These are phyloP conservation scores for Eudyptes chrysolophus DNA, from an alignment of 2,113 vertebrate genomes.

Conservation along the genomic window DNA sequence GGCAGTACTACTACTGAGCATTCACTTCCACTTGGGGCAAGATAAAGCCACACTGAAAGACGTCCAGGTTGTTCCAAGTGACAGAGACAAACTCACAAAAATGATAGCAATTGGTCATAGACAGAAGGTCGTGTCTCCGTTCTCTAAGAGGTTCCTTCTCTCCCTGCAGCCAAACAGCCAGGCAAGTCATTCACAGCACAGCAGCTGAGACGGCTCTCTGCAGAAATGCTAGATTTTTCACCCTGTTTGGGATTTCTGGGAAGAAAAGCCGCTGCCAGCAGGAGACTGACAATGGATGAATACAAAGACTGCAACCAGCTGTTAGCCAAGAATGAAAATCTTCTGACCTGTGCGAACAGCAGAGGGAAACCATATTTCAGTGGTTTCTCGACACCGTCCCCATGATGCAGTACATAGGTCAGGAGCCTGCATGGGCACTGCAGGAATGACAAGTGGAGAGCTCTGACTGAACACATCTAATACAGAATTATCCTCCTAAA, in stretches of 20 bases:
- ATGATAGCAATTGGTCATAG: not conserved
- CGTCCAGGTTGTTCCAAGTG: not conserved
- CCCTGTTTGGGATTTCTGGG: not conserved
- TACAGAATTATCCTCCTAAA: not conserved
- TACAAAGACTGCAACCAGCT: not conserved
- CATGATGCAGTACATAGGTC: fast-evolving
- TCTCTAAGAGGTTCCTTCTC: not conserved
- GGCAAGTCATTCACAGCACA: not conserved
- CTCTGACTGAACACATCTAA: not conserved
- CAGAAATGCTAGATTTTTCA: not conserved
- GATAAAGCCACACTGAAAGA: not conserved
- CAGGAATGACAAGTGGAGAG: not conserved
- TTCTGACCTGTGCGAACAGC: not conserved
- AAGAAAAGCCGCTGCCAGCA: not conserved
- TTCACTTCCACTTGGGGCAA: not conserved
- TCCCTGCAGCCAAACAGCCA: not conserved
- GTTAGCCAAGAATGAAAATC: not conserved
- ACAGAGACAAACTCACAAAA: not conserved
- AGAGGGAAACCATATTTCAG: not conserved
- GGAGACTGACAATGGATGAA: not conserved
- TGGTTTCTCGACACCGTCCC: fast-evolving
- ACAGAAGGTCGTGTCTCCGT: not conserved
- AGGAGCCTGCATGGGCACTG: not conserved
- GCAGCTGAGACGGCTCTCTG: fast-evolving
- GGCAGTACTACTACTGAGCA: not conserved